These are phyloP conservation scores for Aphelenchoides fujianensis DNA, from an alignment of 1,140 invertebrate species.

Conservation along the genomic window DNA sequence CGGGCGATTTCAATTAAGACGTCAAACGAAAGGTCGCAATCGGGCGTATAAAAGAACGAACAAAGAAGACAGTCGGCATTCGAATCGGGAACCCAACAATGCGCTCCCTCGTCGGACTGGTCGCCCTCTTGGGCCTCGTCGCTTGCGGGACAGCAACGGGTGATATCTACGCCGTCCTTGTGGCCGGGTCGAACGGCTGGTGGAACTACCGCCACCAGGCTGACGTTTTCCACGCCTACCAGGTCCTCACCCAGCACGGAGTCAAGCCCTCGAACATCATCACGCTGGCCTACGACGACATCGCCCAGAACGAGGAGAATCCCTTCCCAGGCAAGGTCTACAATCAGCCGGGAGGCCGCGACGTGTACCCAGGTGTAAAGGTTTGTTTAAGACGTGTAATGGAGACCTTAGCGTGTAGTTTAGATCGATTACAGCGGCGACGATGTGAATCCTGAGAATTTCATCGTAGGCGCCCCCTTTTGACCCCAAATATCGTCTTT, in stretches of 20 bases:
- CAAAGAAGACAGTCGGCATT: too few species aligned
- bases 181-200: constrained; percentile 68
- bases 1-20: too few species aligned
- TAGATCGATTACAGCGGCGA: constrained; percentile 67
- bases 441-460: constrained; percentile 42
- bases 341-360: constrained; percentile 68
- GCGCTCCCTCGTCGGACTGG: too few species aligned
- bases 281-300: constrained; percentile 71
- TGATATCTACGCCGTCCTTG: constrained; percentile 68
- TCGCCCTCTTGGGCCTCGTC: too few species aligned
- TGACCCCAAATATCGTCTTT: constrained; percentile 64
- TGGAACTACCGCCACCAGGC: constrained; percentile 70
- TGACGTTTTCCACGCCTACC: constrained; percentile 70
- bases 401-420: too few species aligned
- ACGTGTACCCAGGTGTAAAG: constrained; percentile 70
- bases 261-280: constrained; percentile 69
- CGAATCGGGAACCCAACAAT: too few species aligned
- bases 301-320: constrained; percentile 67
- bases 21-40: too few species aligned
- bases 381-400: too few species aligned
- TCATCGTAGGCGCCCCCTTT: constrained; percentile 64
- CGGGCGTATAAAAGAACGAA: too few species aligned
- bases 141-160: too few species aligned
- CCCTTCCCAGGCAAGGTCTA: constrained; percentile 68
- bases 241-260: constrained; percentile 68